Base-by-base conservation (phyloP, 2,888 invertebrate species). In the Lasioglossum pauxillum region DNA sequence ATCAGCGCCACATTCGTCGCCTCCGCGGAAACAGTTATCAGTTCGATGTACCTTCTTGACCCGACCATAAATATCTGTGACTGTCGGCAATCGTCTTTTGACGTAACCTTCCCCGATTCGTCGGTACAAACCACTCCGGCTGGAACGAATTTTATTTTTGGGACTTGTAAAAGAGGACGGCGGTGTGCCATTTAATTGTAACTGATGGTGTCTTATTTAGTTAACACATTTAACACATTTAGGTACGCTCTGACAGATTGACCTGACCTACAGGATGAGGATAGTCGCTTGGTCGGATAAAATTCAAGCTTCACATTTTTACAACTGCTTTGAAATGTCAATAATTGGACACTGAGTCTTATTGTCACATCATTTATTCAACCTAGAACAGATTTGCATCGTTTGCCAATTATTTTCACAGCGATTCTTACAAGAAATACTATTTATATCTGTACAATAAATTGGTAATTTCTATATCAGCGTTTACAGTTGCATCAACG, bases 1-100 rank as follows among this genome's bases (percentile, higher is more conserved):
- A 71, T 60, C 75, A 7, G 38, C 64, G 53, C 38, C 67, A 53
- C 31, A 57, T 72, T 74, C 69, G 69, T 49, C 76, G 41, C 67
- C 44, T 78, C 49, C 27, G 14, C 69, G 49, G 57, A 78, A 85
- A 80, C 87, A 83, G 75, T 78, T 80, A 69, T 60, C 46, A 75
- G 75, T 53, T 80, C 79, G 67, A 85, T 23, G 31, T 75, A 38
- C 41, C 53, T n/a, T 31, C 12, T 27, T 27, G 53, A 23, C 14
- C n/a, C 31, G 16, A n/a, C 5, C 41, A 38, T 38, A 71, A 71
- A 71, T 71, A 71, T 71, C 71, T 31, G 2, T 14, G 57, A 19
- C 35, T 53, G 57, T 44, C 69, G 41, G 46, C 12, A 23, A 5
- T 72, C 67, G 27, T 53, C 49, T 14, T 74, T 67, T 75, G 8